Base-by-base conservation (phyloP, 2,113 vertebrate species). In the Eublepharis macularius region DNA sequence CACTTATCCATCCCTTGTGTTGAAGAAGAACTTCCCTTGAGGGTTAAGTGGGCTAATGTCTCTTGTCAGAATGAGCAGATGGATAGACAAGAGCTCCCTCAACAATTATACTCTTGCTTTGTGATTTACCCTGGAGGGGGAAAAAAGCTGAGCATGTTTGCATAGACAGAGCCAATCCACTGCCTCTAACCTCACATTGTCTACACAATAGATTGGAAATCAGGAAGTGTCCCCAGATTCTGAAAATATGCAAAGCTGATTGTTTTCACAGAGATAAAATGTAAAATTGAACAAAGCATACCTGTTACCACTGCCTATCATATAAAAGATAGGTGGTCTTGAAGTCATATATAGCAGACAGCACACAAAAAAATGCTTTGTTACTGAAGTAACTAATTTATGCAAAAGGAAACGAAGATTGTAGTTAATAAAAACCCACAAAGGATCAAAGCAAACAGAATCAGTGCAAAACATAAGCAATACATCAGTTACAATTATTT, bases 11-110 rank as follows among this genome's bases (percentile, higher is more conserved):
- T 93, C 54, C 74, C 88, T 88, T 93, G 77, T 83, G 80, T 91
- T 85, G 89, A 65, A 85, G 68, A 72, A 92, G 88, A 89, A 77
- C 69, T 90, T 92, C 65, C 85, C 76, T 90, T 89, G 92, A 34
- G 90, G 92, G 92, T 93, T 94, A 94, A 88, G 63, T 77, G 84
- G 82, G 85, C 91, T 92, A 92, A 87, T 91, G 90, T 73, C 92
- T 88, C 85, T 92, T 93, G 88, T 93, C 89, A 93, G 87, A 93
- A 89, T 17, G 34, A 94, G 91, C 93, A 95, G 90, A 94, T 94
- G 94, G 92, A 88, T 89, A 88, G 76, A 90, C 92, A 92, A 80
- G 43, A 90, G 76, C 91, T 90, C 81, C 51, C 89, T 89, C 81
- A 92, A 94, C 91, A 91, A 91, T 87, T 91, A 83, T 78, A 83